Conservation (phyloP, 2,888 invertebrate genomes). For the Nezara viridula region DNA sequence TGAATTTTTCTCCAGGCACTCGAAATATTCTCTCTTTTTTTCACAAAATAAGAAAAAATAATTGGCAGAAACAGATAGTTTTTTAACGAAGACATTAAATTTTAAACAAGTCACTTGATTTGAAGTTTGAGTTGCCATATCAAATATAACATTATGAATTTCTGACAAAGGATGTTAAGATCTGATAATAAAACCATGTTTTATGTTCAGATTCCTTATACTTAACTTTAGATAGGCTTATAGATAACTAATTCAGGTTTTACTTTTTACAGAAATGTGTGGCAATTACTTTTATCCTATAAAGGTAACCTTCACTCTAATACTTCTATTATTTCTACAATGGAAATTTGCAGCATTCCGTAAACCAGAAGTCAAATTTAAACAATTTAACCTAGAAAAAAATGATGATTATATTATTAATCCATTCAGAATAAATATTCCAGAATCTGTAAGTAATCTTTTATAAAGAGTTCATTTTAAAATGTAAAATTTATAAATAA, state of each 20-base stretch:
- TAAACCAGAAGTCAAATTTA: slow-evolving; percentile 60
- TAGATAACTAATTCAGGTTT: not conserved
- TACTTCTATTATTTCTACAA: not conserved
- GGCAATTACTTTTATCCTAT: not conserved
- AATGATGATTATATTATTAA: slow-evolving; percentile 73
- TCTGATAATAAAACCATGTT: no score
- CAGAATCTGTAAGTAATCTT: slow-evolving; percentile 72
- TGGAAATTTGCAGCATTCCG: not conserved
- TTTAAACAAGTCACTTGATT: no score
- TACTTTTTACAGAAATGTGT: not conserved
- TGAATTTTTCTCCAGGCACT: no score
- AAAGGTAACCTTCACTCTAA: not conserved
- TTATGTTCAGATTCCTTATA: no score
- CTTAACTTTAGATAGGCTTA: no score
- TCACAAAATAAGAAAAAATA: no score
- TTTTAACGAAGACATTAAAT: no score
- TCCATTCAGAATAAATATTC: slow-evolving; percentile 75
- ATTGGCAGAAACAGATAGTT: no score
- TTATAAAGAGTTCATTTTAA: not conserved
- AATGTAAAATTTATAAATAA: not conserved
- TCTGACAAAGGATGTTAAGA: no score
- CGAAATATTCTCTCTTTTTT: no score
- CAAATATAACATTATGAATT: no score
- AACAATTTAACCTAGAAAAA: slow-evolving; percentile 75
- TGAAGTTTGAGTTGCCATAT: no score